Evolutionary conservation across 2,888 invertebrate species (phyloP), one percentile per base, ranked within the genome.

Genomic region (Drosophila borborema): DNA sequence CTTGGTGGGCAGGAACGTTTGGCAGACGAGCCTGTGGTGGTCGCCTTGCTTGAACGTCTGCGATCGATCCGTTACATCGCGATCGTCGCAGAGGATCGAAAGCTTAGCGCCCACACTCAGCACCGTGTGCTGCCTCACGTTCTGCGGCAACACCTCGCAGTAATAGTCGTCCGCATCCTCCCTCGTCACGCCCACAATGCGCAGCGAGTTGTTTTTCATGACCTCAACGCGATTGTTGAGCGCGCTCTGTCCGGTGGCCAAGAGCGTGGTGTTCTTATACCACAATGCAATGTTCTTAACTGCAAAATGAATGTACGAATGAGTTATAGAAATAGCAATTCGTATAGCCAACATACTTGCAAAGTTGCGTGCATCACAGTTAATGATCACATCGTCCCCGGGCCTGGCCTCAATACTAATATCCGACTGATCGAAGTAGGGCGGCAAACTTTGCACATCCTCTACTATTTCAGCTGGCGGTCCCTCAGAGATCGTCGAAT

Each of bases 41-140:
- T 92, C 92, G 56, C 92, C 92, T 81, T 93, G 91, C 68, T 86
- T 88, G 68, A 90, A 91, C 64, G 91, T 90, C 69, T 92, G 85
- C 71, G 91, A 89, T 6, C 88, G 89, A 75, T 91, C 91, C 46
- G 92, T 90, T 12, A 92, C 89, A 72, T 92, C 91, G 54, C 89
- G 90, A 64, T 83, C 92, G 82, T 91, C 90, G 70, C 91, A 90
- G 56, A 80, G 84, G 73, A 92, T 92, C 54, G 79, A 83, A 3
- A 92, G 80, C 65, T 78, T 75, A 63, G 88, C 88, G 55, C 84
- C 82, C 58, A 92, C 82, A 55, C 67, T 70, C 60, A 92, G 75
- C 40, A 61, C 69, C 12, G 91, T 85, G 28, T 87, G 85, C 54
- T 90, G 82, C 48, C 69, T 74, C 64, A 91, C 82, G 10, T 66